These are phyloP conservation scores for Neomicropteryx cornuta DNA, from an alignment of 1,140 invertebrate species.

Conservation along the genomic window DNA sequence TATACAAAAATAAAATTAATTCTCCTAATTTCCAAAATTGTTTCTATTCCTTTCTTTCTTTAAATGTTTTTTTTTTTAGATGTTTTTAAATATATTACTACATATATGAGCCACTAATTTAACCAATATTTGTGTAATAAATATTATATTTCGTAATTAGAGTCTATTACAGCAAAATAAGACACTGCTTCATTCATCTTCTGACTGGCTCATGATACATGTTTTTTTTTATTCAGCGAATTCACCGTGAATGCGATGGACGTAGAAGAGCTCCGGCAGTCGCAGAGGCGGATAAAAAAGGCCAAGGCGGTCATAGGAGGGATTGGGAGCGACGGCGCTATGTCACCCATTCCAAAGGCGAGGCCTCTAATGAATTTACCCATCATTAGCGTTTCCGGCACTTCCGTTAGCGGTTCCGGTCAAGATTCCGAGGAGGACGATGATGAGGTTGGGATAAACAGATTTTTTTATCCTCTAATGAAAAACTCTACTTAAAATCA, in stretches of 20 bases:
- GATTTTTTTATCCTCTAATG: background rate
- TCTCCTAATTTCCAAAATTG: no score
- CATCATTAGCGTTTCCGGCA: conserved; percentile 13
- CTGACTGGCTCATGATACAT: no score
- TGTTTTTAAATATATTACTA: no score
- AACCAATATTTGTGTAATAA: no score
- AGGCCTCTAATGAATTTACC: conserved; percentile 15
- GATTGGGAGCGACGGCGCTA: conserved; percentile 28
- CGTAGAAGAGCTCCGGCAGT: conserved; percentile 69
- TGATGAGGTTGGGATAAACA: conserved; percentile 43
- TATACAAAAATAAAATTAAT: no score
- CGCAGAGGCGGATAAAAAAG: conserved; percentile 58
- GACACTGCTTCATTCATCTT: no score
- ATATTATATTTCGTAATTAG: no score
- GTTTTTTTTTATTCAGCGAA: conserved; percentile 44
- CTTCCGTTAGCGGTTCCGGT: conserved; percentile 49
- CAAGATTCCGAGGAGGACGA: conserved; percentile 71
- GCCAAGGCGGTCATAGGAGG: conserved; percentile 38
- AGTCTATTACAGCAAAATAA: no score
- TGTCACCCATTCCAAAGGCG: conserved; percentile 30
- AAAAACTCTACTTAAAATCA: background rate
- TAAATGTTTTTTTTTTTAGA: no score
- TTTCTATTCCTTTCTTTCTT: no score
- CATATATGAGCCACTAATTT: no score
- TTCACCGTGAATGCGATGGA: conserved; percentile 83